These are phyloP conservation scores for Syngnathoides biaculeatus DNA, from an alignment of 2,113 vertebrate genomes.

Conservation along the genomic window DNA sequence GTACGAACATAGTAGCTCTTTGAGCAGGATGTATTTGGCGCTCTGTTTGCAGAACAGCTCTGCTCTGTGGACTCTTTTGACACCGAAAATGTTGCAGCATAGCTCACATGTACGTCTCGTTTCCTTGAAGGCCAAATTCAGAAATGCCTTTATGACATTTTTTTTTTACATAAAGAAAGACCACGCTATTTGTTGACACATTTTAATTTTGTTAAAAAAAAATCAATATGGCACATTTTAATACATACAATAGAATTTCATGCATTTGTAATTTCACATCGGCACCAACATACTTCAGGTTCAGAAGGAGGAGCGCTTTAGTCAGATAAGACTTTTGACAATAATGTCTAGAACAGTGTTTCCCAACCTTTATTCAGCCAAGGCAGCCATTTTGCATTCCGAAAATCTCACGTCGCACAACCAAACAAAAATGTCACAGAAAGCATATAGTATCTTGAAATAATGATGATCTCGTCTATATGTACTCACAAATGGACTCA, in stretches of 20 bases:
- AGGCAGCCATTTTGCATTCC: not conserved
- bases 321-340: not conserved
- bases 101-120: constrained; percentile 24
- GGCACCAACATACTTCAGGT: not conserved
- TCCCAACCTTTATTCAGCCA: not conserved
- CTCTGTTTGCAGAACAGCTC: constrained; percentile 45
- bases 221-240: not conserved
- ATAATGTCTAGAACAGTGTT: not conserved
- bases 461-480: not conserved
- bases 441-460: not conserved
- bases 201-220: not conserved
- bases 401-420: not conserved
- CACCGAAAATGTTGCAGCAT: constrained; percentile 38
- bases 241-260: not conserved
- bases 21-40: constrained; percentile 41
- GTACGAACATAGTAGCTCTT: constrained; percentile 54
- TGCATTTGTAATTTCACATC: not conserved
- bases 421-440: not conserved
- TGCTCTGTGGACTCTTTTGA: constrained; percentile 42
- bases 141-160: not conserved
- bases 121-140: constrained; percentile 14
- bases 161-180: not conserved
- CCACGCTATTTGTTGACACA: not conserved
- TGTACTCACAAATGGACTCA: not conserved
- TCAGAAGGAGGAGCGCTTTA: not conserved